Evolutionary conservation across 2,888 invertebrate genomes (phyloP).

Genomic region (Drosophila niveifrons): DNA sequence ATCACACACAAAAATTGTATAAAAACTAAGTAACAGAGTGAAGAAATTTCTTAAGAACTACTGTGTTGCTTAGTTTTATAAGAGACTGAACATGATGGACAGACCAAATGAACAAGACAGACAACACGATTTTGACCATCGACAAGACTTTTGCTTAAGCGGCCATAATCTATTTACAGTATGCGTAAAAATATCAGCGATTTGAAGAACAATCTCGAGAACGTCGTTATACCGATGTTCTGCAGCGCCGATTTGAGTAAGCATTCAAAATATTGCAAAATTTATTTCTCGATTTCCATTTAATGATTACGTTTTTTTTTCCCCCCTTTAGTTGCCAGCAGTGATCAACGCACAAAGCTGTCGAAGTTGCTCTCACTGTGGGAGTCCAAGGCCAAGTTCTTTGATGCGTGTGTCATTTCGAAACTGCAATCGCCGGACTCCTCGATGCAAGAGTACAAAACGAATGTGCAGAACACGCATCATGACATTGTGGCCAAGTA

Average conservation of each 20-base stretch:
- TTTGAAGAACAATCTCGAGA: slow-evolving; percentile 96
- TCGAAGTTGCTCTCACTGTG: slow-evolving; percentile 97
- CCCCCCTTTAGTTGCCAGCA: slow-evolving; percentile 90
- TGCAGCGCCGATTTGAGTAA: slow-evolving; percentile 95
- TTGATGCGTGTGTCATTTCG: slow-evolving; percentile 92
- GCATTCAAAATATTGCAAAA: slow-evolving; percentile 48
- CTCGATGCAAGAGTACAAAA: slow-evolving; percentile 96
- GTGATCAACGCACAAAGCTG: slow-evolving; percentile 95
- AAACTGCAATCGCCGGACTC: slow-evolving; percentile 94
- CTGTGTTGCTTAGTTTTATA: slow-evolving; percentile 46
- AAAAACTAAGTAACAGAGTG: slow-evolving; percentile 49
- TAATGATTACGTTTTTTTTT: background rate
- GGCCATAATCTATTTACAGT: slow-evolving; percentile 87
- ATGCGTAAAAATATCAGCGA: slow-evolving; percentile 97
- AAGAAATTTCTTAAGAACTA: slow-evolving; percentile 1
- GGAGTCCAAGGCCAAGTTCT: slow-evolving; percentile 98
- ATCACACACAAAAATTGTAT: background rate
- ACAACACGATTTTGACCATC: background rate
- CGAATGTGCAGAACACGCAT: slow-evolving; percentile 92
- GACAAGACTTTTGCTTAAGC: slow-evolving; percentile 49
- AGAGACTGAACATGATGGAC: background rate
- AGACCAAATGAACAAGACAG: slow-evolving; percentile 8
- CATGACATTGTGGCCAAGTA: slow-evolving; percentile 91
- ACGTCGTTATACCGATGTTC: slow-evolving; percentile 98
- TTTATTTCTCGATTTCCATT: background rate